These are phyloP conservation scores for Macrocentrus cingulum DNA, from an alignment of 1,140 invertebrate genomes.

Conservation along the genomic window DNA sequence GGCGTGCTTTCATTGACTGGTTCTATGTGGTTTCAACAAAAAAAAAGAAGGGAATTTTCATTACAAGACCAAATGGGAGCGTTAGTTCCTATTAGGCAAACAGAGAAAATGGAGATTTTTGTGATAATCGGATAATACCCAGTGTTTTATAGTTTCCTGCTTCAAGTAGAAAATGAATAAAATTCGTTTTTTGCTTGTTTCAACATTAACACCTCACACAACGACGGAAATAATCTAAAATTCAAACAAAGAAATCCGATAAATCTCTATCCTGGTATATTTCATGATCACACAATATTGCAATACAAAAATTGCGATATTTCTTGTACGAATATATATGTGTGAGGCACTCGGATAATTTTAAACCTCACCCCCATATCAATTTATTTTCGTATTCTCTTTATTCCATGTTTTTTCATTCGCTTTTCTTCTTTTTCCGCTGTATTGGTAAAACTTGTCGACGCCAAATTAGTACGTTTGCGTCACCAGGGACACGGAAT, in stretches of 20 bases:
- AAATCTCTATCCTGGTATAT: background rate
- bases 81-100: constrained; percentile 16
- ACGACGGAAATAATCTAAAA: too few relatives aligned
- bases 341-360: background rate
- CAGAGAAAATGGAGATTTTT: constrained; percentile 12
- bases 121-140: constrained; percentile 11
- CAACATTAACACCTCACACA: background rate
- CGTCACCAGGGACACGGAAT: constrained; percentile 17
- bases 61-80: too few relatives aligned
- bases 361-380: background rate
- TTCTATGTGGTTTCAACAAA: too few relatives aligned
- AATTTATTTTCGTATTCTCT: constrained; percentile 1
- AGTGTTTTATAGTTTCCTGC: too few relatives aligned
- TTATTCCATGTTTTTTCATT: background rate
- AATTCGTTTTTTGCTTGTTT: background rate
- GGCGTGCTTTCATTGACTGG: too few relatives aligned
- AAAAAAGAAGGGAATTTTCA: too few relatives aligned
- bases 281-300: background rate
- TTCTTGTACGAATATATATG: background rate
- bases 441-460: constrained; percentile 21
- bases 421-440: background rate
- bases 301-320: background rate
- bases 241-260: background rate
- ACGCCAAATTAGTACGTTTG: constrained; percentile 20
- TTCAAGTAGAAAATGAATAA: too few relatives aligned